phyloP scores from a whole-genome alignment of 2,888 invertebrate genomes.

The Drosophila neotestacea region DNA sequence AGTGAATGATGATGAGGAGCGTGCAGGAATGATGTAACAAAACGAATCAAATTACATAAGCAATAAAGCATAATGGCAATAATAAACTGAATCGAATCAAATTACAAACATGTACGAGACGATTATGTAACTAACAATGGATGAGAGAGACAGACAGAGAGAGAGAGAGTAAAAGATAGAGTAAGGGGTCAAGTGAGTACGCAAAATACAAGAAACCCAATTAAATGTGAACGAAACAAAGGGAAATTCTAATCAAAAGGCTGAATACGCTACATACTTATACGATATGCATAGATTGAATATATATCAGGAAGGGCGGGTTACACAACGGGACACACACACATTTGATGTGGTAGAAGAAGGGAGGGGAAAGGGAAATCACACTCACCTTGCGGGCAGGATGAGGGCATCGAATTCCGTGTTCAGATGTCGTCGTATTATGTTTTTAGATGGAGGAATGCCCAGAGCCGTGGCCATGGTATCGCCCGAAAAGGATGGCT shows the following conservation, averaged over 20 bases:
- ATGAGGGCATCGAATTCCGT: slow-evolving; percentile 96
- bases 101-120: slow-evolving; percentile 22
- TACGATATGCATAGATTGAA: slow-evolving; percentile 19
- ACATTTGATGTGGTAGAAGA: slow-evolving; percentile 7
- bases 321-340: slow-evolving; percentile 25
- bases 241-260: slow-evolving; percentile 56
- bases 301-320: neutral
- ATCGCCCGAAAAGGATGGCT: slow-evolving; percentile 97
- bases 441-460: slow-evolving; percentile 96
- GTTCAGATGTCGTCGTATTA: slow-evolving; percentile 95
- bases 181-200: slow-evolving; percentile 11
- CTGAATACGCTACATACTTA: slow-evolving; percentile 36
- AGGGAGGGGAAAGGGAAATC: neutral
- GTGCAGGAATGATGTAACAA: slow-evolving; percentile 33
- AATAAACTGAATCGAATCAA: slow-evolving; percentile 21
- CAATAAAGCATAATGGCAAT: slow-evolving; percentile 19
- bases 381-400: slow-evolving; percentile 93
- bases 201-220: slow-evolving; percentile 39
- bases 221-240: slow-evolving; percentile 55
- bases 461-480: slow-evolving; percentile 97
- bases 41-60: slow-evolving; percentile 14
- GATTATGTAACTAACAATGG: slow-evolving; percentile 36
- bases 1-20: slow-evolving; percentile 15
- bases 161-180: neutral
- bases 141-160: neutral